Conservation (phyloP, 1,140 invertebrate species). For the Prorops nasuta region DNA sequence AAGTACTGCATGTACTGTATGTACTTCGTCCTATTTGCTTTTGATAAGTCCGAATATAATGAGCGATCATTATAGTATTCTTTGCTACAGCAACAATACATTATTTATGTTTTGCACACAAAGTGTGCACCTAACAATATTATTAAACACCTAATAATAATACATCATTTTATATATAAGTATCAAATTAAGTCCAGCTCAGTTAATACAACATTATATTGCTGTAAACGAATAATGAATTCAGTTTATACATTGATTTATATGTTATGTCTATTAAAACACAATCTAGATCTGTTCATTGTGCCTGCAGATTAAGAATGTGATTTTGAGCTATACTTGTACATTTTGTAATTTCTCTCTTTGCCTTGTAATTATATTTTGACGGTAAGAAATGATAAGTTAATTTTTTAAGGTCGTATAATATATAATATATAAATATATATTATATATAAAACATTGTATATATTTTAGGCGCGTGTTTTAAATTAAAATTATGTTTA, state of each 20-base stretch:
- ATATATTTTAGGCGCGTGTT: constrained; percentile 53
- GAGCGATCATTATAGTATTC: too few relatives aligned
- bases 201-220: constrained; percentile 15
- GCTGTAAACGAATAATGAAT: background rate
- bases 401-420: constrained; percentile 49
- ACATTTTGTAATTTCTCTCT: constrained; percentile 53
- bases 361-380: constrained; percentile 45
- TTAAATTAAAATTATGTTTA: constrained; percentile 53
- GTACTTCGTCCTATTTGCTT: too few relatives aligned
- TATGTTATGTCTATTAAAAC: constrained; percentile 9
- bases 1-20: too few relatives aligned
- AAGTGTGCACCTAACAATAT: constrained; percentile 14
- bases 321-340: constrained; percentile 41
- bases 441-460: constrained; percentile 35
- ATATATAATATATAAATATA: constrained; percentile 44
- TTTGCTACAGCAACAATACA: too few relatives aligned
- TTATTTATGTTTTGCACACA: constrained; percentile 13
- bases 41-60: too few relatives aligned
- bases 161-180: constrained; percentile 11
- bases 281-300: constrained; percentile 36
- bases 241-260: too few relatives aligned
- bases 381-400: constrained; percentile 33
- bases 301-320: constrained; percentile 28
- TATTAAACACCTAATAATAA: constrained; percentile 8
- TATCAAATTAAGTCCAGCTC: constrained; percentile 16